Base-by-base conservation (phyloP, 1,140 invertebrate genomes). In the Nylanderia fulva region DNA sequence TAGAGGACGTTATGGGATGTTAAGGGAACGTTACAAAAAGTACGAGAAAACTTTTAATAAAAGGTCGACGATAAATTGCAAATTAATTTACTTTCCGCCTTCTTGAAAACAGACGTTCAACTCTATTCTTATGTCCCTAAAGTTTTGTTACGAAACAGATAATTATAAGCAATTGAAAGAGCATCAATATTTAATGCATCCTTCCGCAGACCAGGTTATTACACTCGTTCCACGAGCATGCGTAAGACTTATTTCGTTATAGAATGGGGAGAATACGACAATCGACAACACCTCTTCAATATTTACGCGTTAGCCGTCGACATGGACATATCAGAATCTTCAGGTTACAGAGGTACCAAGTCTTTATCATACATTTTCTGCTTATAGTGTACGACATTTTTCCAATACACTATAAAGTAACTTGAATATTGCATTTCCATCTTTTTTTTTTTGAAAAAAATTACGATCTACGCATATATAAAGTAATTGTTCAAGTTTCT, bases 121-220 rank as follows among this genome's bases (percentile, higher is more conserved):
- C 9, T 15, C 13, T 33, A 21, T 5, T 69, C 15, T 48, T 54
- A 71, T 48, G 3, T 1, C 5, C 21, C 4, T 71, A 48, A 48
- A 71, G 18, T 71, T 71, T 33, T 29, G 27, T 11, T 33, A 54
- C 0, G 3, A 48, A 48, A 4, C 45, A 21, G 9, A n/a, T 15
- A 54, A 27, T 13, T 48, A 0, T 33, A 69, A 29, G 27, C 6
- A 24, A 33, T 1, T 71, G 29, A 11, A 2, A n/a, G 21, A 71
- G 29, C 13, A 24, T 56, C 3, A 71, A 71, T 71, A 71, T 71
- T 71, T 71, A 71, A 71, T 71, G 18, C 3, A 1, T 69, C 27
- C 11, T 48, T 5, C 45, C 8, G 27, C 2, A 33, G 9, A n/a
- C 1, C 5, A 0, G 5, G 27, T 54, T 33, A 9, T 27, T 36